Percentiles rank a stretch among this genome's conserved stretches.
Evolutionary conservation across 2,797 vertebrate genomes (phyloP).

Genomic region (Psittacula derbiana): DNA sequence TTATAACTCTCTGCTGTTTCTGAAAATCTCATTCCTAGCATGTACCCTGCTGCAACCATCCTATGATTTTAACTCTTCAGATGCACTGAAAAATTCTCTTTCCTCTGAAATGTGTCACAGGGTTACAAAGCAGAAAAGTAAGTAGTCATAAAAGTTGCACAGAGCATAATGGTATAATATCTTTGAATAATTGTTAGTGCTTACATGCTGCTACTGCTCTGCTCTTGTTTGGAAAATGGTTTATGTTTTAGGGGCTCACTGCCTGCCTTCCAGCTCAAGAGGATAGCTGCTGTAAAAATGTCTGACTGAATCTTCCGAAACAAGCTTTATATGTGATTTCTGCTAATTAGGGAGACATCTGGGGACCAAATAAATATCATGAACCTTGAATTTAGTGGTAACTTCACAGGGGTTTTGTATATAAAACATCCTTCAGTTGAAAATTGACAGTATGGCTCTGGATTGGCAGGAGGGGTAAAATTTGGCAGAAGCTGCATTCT

Average conservation of each 20-base stretch:
- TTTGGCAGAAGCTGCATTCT: not conserved
- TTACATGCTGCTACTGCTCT: not conserved
- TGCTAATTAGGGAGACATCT: fast-evolving
- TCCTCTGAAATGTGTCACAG: constrained; percentile 84
- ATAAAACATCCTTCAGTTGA: fast-evolving
- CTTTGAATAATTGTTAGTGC: not conserved
- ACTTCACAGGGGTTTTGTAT: fast-evolving
- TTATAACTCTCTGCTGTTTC: not conserved
- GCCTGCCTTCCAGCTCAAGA: not conserved
- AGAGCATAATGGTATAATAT: fast-evolving
- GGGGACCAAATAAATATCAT: not conserved
- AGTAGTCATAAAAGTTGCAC: not conserved
- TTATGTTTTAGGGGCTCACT: not conserved
- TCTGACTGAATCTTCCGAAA: not conserved
- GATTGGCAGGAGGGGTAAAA: too few relatives aligned
- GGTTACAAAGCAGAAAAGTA: constrained; percentile 78
- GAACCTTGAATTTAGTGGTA: not conserved
- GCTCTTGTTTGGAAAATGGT: not conserved
- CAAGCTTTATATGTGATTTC: not conserved
- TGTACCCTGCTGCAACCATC: constrained; percentile 79
- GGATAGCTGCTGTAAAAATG: not conserved
- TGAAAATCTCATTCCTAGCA: constrained; percentile 66
- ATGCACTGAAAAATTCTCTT: constrained; percentile 73
- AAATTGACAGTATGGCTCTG: not conserved
- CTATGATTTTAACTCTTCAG: constrained; percentile 78